Conservation (phyloP, 2,113 vertebrate genomes). For the Semicossyphus pulcher region DNA sequence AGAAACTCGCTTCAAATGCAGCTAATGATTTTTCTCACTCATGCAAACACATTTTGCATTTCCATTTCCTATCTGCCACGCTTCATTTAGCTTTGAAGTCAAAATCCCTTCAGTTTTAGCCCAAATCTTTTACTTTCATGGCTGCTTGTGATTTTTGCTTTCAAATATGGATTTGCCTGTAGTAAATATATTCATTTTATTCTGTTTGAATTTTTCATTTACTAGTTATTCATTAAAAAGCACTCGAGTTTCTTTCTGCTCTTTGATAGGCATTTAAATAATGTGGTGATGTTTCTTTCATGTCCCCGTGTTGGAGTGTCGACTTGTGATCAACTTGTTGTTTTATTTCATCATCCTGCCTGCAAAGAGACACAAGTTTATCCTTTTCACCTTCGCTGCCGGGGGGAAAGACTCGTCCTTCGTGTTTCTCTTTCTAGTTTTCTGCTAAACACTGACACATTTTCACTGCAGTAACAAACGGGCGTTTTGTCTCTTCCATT, state of each 20-base stretch:
- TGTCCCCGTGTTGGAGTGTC: too few species aligned
- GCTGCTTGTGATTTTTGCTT: constrained; percentile 1
- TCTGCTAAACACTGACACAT: too few species aligned
- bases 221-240: constrained; percentile 21
- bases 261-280: not conserved
- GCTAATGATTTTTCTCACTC: constrained; percentile 39
- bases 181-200: constrained; percentile 38
- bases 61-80: constrained; percentile 41
- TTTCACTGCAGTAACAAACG: too few species aligned
- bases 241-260: not conserved
- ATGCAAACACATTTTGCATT: constrained; percentile 46
- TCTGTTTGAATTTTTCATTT: constrained; percentile 29
- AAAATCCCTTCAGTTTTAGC: constrained; percentile 41
- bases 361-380: too few species aligned
- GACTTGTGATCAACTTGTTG: too few species aligned
- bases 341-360: too few species aligned
- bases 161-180: constrained; percentile 20
- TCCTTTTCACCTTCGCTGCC: too few species aligned
- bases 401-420: too few species aligned
- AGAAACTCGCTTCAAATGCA: constrained; percentile 48
- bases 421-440: too few species aligned
- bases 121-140: constrained; percentile 30
- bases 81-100: constrained; percentile 47
- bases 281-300: not conserved
- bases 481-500: not conserved